Percentiles rank a stretch among this genome's conserved stretches.
Evolutionary conservation across 2,797 vertebrate genomes (phyloP).

Genomic region (Fringilla coelebs): DNA sequence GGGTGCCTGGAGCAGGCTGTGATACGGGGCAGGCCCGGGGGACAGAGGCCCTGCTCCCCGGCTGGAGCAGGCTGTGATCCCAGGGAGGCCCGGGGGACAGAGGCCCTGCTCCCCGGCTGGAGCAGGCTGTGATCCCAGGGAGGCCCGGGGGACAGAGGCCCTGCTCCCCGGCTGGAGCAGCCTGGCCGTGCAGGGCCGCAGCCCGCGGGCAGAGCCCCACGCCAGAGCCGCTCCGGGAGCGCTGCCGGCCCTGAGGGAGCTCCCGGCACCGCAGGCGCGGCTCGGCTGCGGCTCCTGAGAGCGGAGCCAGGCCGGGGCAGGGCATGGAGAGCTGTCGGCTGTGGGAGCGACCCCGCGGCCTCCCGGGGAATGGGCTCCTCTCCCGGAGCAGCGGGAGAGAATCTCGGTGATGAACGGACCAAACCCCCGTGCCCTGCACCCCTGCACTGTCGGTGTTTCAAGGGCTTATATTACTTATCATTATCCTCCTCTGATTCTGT

Average conservation of each 20-base stretch:
- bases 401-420: too few species aligned
- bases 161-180: background rate
- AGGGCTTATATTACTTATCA: background rate
- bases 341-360: too few species aligned
- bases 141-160: too few species aligned
- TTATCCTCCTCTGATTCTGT: too few species aligned
- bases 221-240: background rate
- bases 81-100: too few species aligned
- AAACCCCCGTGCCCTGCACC: too few species aligned
- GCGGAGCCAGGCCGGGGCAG: background rate
- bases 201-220: fast-evolving
- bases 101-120: too few species aligned
- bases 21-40: background rate
- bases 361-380: background rate
- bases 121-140: too few species aligned
- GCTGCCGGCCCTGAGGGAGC: too few species aligned
- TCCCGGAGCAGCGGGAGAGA: fast-evolving
- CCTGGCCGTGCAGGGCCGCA: background rate
- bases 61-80: too few species aligned
- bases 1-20: too few species aligned
- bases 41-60: too few species aligned
- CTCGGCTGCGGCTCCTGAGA: background rate
- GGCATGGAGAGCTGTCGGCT: background rate
- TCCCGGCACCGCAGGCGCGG: background rate
- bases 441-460: background rate